Base-by-base conservation (phyloP, 2,797 vertebrate genomes). In the Hafferia zeledoni region DNA sequence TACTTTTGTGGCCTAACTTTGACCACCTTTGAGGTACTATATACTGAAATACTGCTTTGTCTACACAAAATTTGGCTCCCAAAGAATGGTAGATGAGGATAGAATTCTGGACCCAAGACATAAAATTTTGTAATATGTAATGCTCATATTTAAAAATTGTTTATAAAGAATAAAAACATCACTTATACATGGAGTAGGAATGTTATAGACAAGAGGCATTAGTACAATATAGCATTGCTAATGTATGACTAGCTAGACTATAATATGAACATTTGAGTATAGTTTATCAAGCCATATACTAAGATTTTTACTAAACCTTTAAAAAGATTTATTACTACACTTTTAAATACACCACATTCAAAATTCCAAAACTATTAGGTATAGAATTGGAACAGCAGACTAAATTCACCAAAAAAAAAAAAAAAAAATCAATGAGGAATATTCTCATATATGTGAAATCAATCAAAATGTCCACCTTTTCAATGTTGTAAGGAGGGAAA, bases 121-220 rank as follows among this genome's bases (percentile, higher is more conserved):
- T 2, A 59, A 59, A 46, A 70, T 55, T 35, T 65, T 11, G 2
- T 47, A 85, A 52, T 2, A 12, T 2, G n/a, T 81, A 56, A 64
- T 71, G 6, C 2, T 75, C 44, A 59, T 6, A 27, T 28, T 64
- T 44, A 12, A 31, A 57, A 5, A 15, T 12, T 33, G 6, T n/a
- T 22, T 16, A 25, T 49, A 68, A 79, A 84, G 9, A 49, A 61
- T 19, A 11, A 71, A 41, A 69, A 31, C 3, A 31, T 56, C 53
- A 31, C 12, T 83, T 0, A 1, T 25, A 19, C 0, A 0, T 37
- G 7, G 22, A 57, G 41, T 1, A 60, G 77, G 23, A 61, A n/a
- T 55, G 43, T 46, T 56, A 61, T 10, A 90, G 50, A 28, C 11
- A 57, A 13, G 17, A 89, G 12, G 50, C 50, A 53, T 16, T 17